Evolutionary conservation across 37 sponge, comb jelly and placozoan genomes (phyloP).

Genomic region (Crambe crambe): DNA sequence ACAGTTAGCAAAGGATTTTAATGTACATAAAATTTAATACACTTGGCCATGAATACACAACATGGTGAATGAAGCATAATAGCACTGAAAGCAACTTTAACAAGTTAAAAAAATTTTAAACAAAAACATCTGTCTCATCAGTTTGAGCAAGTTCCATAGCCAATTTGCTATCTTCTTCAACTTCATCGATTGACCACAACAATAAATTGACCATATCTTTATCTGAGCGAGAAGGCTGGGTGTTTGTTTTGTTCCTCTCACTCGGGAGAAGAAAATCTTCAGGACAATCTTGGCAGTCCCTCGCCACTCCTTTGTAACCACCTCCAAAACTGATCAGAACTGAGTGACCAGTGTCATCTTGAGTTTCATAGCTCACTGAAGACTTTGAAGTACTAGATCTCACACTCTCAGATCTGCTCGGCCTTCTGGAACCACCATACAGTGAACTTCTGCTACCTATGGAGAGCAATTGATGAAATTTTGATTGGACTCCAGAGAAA

Average conservation of each 20-base stretch:
- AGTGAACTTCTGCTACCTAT: no score
- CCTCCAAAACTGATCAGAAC: constrained; percentile 40
- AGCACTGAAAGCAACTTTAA: no score
- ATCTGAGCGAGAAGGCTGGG: neutral
- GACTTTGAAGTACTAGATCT: neutral
- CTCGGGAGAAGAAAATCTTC: constrained; percentile 26
- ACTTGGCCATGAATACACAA: no score
- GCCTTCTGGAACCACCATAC: no score
- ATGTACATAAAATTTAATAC: no score
- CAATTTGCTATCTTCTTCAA: no score
- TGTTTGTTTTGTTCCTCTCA: neutral
- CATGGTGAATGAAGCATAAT: no score
- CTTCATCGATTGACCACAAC: constrained; percentile 35
- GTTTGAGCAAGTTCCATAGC: no score
- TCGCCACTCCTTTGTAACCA: constrained; percentile 43
- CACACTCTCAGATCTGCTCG: neutral
- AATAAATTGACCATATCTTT: neutral
- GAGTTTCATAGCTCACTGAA: neutral
- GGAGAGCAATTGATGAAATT: constrained; percentile 23
- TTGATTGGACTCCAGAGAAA: neutral
- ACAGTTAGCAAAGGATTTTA: no score
- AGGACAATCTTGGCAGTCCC: constrained; percentile 9
- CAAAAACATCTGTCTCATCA: no score
- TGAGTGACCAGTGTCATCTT: neutral
- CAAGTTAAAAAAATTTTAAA: no score